Percentiles rank a stretch among this genome's conserved stretches.
These are phyloP conservation scores for Hippopotamyrus pictus DNA, from an alignment of 2,797 vertebrate genomes.

Conservation along the genomic window DNA sequence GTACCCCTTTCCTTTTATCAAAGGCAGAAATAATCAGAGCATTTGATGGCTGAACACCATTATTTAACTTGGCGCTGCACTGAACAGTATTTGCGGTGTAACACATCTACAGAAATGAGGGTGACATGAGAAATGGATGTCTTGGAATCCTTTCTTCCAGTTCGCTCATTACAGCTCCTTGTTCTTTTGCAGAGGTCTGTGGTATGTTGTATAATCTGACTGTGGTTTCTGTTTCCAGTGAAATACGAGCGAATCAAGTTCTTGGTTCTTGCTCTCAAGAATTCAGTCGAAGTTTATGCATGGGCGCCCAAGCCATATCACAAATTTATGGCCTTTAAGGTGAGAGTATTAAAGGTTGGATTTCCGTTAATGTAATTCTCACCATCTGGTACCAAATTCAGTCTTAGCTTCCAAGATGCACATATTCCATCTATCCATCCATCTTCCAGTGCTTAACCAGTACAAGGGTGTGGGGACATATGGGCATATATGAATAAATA, in stretches of 20 bases:
- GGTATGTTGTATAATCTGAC: background rate
- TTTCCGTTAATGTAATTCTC: background rate
- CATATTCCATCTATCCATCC: background rate
- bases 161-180: background rate
- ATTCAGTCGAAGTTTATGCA: constrained; percentile 84
- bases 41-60: background rate
- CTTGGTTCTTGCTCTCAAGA: constrained; percentile 83
- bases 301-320: constrained; percentile 88
- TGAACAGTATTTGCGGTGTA: background rate
- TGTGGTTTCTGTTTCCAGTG: constrained; percentile 58
- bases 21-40: background rate
- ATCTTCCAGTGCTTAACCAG: background rate
- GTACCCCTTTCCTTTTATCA: background rate
- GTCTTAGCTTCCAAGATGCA: background rate
- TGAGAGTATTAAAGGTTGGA: constrained; percentile 40
- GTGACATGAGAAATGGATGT: background rate
- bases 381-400: background rate
- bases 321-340: constrained; percentile 91
- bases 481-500: background rate
- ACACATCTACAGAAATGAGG: background rate
- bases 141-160: background rate
- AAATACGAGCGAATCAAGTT: constrained; percentile 89
- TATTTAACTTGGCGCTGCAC: background rate
- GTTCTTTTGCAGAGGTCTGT: background rate
- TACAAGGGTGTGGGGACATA: background rate